Conservation (phyloP, 2,113 vertebrate genomes). For the Ginglymostoma cirratum region DNA sequence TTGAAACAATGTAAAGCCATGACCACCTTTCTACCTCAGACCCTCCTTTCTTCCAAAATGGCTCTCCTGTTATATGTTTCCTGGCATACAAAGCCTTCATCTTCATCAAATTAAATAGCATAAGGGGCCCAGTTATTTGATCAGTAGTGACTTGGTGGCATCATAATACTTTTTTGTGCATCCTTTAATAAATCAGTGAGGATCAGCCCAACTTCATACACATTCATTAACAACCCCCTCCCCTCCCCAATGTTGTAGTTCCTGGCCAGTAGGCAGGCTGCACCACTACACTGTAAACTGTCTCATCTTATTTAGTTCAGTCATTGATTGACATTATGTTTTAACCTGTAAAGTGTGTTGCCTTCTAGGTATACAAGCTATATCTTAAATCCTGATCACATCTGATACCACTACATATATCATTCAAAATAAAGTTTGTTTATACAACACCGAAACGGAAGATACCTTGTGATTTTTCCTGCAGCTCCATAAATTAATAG, state of each 20-base stretch:
- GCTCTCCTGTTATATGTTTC: not conserved
- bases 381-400: conserved; percentile 20
- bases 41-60: conserved; percentile 65
- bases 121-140: not conserved
- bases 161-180: not conserved
- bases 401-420: conserved; percentile 6
- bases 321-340: not conserved
- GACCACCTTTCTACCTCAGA: conserved; percentile 99
- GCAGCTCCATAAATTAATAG: not conserved
- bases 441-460: not conserved
- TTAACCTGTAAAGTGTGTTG: conserved; percentile 12
- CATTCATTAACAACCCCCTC: not conserved
- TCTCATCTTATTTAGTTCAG: not conserved
- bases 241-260: not conserved
- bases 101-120: not conserved
- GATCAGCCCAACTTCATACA: not conserved
- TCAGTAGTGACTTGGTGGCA: conserved; percentile 4
- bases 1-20: conserved; percentile 92
- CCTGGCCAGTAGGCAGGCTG: not conserved
- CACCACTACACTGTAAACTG: not conserved
- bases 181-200: not conserved
- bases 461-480: not conserved
- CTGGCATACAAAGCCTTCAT: not conserved
- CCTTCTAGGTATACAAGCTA: not conserved
- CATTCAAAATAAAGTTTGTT: conserved; percentile 35